phyloP scores from a whole-genome alignment of 2,113 vertebrate species.

The Holacanthus passer region DNA sequence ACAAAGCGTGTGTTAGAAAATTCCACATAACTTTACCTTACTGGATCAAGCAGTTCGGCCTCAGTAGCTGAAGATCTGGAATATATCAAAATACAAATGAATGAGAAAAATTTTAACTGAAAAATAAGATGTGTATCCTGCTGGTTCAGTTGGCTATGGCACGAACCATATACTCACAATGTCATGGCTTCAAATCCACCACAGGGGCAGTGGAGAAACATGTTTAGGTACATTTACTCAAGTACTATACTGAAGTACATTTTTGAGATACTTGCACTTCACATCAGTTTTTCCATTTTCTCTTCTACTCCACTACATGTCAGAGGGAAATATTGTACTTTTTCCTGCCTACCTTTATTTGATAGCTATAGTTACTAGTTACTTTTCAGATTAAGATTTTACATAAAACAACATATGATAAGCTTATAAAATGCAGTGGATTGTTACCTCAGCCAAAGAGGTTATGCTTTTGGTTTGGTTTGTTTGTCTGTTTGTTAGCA shows the following conservation, averaged over 20 bases:
- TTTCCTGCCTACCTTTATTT: not conserved
- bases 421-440: no score
- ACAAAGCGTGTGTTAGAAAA: not conserved
- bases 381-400: not conserved
- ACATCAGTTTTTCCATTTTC: not conserved
- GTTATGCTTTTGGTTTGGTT: no score
- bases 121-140: constrained; percentile 3
- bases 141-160: constrained; percentile 15
- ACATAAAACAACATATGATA: not conserved
- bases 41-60: constrained; percentile 3
- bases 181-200: constrained; percentile 5
- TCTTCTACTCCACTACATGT: not conserved
- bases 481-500: no score
- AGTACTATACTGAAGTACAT: not conserved
- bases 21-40: not conserved
- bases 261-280: not conserved
- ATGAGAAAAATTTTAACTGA: constrained; percentile 20
- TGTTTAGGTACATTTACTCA: not conserved
- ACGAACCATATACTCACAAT: not conserved
- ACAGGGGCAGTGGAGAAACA: not conserved
- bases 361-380: not conserved
- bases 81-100: not conserved
- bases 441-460: no score
- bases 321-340: not conserved
- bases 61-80: not conserved